Conservation (phyloP, 2,888 invertebrate genomes). For the Cordilura impudica region DNA sequence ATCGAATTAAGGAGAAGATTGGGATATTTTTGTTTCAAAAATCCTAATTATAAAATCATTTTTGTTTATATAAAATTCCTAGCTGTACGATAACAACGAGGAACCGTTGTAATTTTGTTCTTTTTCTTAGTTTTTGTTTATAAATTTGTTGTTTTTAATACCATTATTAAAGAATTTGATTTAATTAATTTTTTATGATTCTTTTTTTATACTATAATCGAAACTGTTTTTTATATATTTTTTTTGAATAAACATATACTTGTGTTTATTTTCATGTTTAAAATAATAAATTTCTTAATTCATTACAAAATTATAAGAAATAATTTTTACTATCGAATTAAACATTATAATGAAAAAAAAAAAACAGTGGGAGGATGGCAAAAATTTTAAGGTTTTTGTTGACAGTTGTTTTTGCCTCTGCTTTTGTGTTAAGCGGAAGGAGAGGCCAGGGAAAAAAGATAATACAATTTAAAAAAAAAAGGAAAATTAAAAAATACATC, state of each 20-base stretch:
- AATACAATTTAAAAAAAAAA: neutral
- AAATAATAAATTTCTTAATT: constrained; percentile 45
- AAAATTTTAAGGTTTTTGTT: constrained; percentile 16
- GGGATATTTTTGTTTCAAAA: no score
- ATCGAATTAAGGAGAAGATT: no score
- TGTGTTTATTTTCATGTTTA: constrained; percentile 31
- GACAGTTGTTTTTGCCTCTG: constrained; percentile 23
- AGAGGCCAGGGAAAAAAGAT: neutral
- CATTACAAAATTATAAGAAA: constrained; percentile 16
- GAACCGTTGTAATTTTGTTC: constrained; percentile 31
- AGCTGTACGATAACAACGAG: no score
- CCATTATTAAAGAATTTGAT: constrained; percentile 48
- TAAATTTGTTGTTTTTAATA: constrained; percentile 30
- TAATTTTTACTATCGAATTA: constrained; percentile 33
- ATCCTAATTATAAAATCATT: no score
- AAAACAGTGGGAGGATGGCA: neutral
- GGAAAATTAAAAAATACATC: constrained; percentile 16
- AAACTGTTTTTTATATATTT: no score
- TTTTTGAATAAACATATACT: constrained; percentile 41
- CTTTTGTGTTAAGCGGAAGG: neutral
- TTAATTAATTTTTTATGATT: constrained; percentile 47
- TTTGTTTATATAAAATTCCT: no score
- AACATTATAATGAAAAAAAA: neutral
- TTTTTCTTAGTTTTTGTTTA: constrained; percentile 40
- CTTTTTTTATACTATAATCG: constrained; percentile 46